phyloP scores from a whole-genome alignment of 53 echinoderm and acorn worm genomes.

The Holothuria scabra region DNA sequence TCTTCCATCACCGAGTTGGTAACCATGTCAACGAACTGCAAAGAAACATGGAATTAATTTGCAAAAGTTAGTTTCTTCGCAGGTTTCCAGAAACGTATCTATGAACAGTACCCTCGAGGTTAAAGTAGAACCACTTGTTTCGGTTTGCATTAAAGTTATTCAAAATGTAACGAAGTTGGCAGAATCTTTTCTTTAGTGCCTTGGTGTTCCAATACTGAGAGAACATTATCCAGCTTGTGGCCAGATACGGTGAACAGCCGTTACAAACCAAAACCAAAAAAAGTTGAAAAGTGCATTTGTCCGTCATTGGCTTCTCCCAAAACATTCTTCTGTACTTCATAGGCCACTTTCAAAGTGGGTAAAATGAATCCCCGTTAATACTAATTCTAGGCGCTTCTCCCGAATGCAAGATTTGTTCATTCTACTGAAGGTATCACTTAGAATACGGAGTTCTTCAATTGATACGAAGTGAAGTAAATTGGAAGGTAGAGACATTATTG shows the following conservation, averaged over 20 bases:
- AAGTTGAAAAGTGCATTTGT: neutral
- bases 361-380: constrained; percentile 15
- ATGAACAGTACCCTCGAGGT: neutral
- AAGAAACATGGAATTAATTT: neutral
- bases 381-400: no score
- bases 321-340: neutral
- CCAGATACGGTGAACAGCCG: constrained; percentile 5
- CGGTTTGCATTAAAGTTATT: neutral
- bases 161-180: neutral
- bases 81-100: neutral
- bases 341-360: neutral
- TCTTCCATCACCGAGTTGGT: no score
- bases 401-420: no score
- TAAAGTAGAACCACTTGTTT: constrained; percentile 15
- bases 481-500: no score
- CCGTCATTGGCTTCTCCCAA: constrained; percentile 14
- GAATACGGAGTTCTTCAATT: no score
- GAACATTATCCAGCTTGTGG: neutral
- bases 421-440: no score
- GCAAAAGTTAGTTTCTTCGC: neutral
- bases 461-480: no score
- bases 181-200: neutral
- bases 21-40: neutral
- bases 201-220: constrained; percentile 11
- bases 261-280: constrained; percentile 6